These are phyloP conservation scores for Eonycteris spelaea DNA, from an alignment of 2,113 vertebrate species.

Conservation along the genomic window DNA sequence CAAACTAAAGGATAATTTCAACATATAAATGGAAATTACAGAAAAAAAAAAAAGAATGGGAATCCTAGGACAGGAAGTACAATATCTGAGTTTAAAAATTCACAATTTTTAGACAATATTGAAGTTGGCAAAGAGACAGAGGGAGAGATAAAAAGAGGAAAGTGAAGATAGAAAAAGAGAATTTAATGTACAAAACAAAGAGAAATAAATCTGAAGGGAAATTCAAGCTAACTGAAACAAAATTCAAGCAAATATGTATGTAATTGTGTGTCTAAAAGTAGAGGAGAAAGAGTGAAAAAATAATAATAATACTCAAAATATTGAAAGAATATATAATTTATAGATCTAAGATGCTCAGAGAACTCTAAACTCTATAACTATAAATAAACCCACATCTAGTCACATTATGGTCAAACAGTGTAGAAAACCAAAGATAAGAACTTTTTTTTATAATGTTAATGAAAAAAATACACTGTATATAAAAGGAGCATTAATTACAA, in stretches of 20 bases:
- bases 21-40: background rate
- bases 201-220: too few relatives aligned
- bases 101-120: background rate
- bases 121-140: background rate
- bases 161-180: background rate
- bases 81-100: background rate
- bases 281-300: background rate
- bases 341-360: background rate
- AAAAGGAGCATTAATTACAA: background rate
- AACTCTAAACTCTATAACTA: background rate
- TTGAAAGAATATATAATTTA: background rate
- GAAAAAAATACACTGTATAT: background rate
- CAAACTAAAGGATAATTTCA: background rate
- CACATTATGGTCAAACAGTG: background rate
- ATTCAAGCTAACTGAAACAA: background rate
- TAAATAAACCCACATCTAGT: background rate
- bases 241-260: background rate
- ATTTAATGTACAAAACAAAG: background rate
- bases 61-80: background rate
- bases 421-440: background rate
- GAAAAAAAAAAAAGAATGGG: background rate
- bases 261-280: background rate
- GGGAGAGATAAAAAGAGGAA: background rate
- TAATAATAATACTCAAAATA: background rate
- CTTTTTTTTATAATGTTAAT: background rate